Percentiles rank a stretch among this genome's conserved stretches.
Conservation (phyloP, 2,888 invertebrate species). For the Diploptera punctata region DNA sequence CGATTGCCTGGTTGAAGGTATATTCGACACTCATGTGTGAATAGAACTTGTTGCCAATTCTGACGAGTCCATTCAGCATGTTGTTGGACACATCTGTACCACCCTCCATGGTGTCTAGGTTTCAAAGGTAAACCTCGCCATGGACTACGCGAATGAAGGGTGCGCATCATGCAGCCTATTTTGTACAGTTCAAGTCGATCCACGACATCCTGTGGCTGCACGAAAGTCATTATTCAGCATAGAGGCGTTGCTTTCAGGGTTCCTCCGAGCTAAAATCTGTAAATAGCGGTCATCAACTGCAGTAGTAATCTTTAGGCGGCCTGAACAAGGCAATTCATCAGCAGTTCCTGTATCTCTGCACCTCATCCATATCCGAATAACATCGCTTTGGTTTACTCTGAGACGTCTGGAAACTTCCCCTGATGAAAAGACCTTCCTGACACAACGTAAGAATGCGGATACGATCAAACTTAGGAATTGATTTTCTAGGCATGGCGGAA, state of each 20-base stretch:
- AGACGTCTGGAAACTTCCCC: conserved; percentile 11
- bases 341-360: background rate
- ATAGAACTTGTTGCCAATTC: background rate
- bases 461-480: background rate
- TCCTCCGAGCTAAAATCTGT: background rate
- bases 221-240: background rate
- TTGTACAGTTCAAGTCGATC: background rate
- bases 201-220: background rate
- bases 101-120: background rate
- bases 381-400: conserved; percentile 1
- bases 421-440: background rate
- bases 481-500: conserved; percentile 1
- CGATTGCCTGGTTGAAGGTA: conserved; percentile 2
- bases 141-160: background rate
- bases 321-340: background rate
- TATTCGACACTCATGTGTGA: too few species aligned
- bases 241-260: background rate
- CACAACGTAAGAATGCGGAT: background rate
- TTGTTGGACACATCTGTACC: background rate
- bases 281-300: background rate
- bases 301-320: background rate
- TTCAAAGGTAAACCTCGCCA: background rate
- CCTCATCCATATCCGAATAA: background rate
- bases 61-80: background rate
- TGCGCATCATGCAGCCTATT: background rate